Evolutionary conservation across 2,797 vertebrate species (phyloP).

Genomic region (Eupleurogrammus muticus): DNA sequence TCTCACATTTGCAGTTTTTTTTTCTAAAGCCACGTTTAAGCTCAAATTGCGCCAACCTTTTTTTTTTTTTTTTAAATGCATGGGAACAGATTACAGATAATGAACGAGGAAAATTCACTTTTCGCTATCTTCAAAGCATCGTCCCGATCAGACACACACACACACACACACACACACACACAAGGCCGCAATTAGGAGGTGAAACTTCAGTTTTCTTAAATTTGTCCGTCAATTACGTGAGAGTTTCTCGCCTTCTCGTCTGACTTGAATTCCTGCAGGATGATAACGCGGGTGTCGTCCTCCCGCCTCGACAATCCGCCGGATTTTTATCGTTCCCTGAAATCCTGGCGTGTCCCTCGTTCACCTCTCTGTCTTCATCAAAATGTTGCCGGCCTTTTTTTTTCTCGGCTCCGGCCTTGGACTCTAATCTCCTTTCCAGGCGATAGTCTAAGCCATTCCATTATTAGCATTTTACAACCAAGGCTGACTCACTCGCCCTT

Average conservation of each 20-base stretch:
- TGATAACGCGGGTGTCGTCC: conserved; percentile 72
- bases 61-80: too few relatives aligned
- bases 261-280: conserved; percentile 63
- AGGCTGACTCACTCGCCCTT: conserved; percentile 66
- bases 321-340: conserved; percentile 69
- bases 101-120: conserved; percentile 66
- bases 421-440: conserved; percentile 81
- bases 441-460: conserved; percentile 82
- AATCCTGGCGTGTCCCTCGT: conserved; percentile 76
- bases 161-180: too few relatives aligned
- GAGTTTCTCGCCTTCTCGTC: conserved; percentile 46
- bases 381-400: conserved; percentile 73
- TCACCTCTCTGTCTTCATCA: conserved; percentile 70
- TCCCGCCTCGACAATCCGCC: conserved; percentile 68
- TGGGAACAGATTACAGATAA: conserved; percentile 66
- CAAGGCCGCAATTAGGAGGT: conserved; percentile 59
- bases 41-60: conserved; percentile 63
- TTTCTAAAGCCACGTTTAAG: conserved; percentile 59
- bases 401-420: conserved; percentile 78
- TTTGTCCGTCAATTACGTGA: conserved; percentile 32
- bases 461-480: conserved; percentile 83
- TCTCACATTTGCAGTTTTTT: conserved; percentile 60
- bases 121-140: conserved; percentile 62
- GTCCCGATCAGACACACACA: conserved; percentile 47
- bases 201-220: conserved; percentile 52